Conservation (phyloP, 1,140 invertebrate genomes). For the Zaprionus ghesquierei region DNA sequence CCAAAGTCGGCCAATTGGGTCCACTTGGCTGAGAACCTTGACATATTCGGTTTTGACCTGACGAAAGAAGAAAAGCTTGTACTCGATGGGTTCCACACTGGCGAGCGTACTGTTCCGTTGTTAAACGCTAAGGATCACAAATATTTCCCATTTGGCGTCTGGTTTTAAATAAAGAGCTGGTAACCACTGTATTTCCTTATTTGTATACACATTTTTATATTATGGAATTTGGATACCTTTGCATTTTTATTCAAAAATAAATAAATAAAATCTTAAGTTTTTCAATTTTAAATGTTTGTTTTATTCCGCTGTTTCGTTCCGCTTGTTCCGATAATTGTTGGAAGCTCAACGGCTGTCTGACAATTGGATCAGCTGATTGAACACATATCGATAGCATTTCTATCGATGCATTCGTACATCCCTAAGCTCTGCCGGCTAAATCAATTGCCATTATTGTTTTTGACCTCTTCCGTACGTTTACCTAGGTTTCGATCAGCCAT, state of each 20-base stretch:
- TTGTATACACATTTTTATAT: neutral
- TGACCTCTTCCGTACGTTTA: neutral
- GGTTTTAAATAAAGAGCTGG: neutral
- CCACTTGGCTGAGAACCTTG: constrained; percentile 88
- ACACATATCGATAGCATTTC: neutral
- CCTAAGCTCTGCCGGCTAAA: neutral
- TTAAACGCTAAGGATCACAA: constrained; percentile 83
- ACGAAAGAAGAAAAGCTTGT: constrained; percentile 85
- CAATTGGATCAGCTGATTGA: neutral
- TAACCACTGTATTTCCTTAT: neutral
- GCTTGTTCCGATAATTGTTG: neutral
- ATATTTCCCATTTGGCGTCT: constrained; percentile 85
- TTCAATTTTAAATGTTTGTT: neutral
- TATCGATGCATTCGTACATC: neutral
- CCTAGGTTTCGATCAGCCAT: constrained; percentile 17
- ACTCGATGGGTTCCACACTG: constrained; percentile 86
- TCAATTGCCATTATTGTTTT: neutral
- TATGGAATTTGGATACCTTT: neutral
- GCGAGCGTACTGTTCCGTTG: constrained; percentile 84
- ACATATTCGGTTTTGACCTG: constrained; percentile 89
- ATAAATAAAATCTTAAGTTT: neutral
- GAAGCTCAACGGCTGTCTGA: neutral
- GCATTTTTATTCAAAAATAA: neutral
- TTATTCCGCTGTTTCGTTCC: neutral
- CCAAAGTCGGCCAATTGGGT: constrained; percentile 89